phyloP scores from a whole-genome alignment of 1,140 invertebrate genomes.

The Coboldia fuscipes region DNA sequence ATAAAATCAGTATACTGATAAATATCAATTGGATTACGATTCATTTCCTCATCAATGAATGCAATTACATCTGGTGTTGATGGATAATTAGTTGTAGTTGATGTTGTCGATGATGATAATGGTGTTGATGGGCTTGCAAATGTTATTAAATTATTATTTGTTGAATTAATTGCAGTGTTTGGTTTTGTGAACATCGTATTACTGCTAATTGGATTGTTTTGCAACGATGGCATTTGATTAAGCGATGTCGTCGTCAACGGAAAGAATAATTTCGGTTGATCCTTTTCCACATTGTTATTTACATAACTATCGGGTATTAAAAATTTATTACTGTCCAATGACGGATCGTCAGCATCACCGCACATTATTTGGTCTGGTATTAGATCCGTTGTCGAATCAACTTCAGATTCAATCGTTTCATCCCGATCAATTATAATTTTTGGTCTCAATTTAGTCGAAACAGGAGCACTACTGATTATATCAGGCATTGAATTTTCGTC shows the following conservation, averaged over 20 bases:
- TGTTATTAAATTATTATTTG: background rate
- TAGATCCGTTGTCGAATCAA: slow-evolving; percentile 4
- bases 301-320: too few relatives aligned
- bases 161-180: background rate
- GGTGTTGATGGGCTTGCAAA: background rate
- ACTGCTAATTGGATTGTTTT: too few relatives aligned
- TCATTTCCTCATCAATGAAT: slow-evolving; percentile 6
- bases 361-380: background rate
- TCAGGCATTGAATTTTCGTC: background rate
- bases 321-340: too few relatives aligned
- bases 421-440: background rate
- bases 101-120: background rate
- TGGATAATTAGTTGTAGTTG: background rate
- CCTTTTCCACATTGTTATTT: too few relatives aligned
- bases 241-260: too few relatives aligned
- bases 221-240: too few relatives aligned
- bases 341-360: too few relatives aligned
- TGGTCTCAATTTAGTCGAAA: background rate
- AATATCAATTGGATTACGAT: slow-evolving; percentile 1
- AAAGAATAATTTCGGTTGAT: too few relatives aligned
- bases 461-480: background rate
- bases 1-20: slow-evolving; percentile 3
- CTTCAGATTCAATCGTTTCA: slow-evolving; percentile 1
- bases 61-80: slow-evolving; percentile 8
- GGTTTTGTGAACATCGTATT: too few relatives aligned